phyloP scores from a whole-genome alignment of 2,797 vertebrate genomes.

The Poeciliopsis presidionis region DNA sequence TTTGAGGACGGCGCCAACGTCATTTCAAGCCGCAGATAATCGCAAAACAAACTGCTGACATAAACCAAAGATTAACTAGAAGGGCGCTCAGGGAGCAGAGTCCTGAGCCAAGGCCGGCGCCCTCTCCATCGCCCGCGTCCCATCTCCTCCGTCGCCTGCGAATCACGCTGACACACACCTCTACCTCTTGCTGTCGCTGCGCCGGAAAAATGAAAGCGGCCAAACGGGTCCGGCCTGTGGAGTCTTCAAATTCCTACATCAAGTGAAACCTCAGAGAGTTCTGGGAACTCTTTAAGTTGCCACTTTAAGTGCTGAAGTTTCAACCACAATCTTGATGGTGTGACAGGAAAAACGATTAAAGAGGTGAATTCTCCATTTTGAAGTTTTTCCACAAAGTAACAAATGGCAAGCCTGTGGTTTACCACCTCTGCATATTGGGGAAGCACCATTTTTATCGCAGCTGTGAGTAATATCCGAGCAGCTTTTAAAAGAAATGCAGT shows the following conservation, averaged over 20 bases:
- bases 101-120: background rate
- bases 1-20: background rate
- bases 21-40: background rate
- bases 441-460: slow-evolving; percentile 16
- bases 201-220: background rate
- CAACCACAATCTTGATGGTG: background rate
- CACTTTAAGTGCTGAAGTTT: background rate
- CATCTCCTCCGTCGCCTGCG: too few relatives aligned
- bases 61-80: background rate
- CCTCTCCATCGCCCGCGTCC: too few relatives aligned
- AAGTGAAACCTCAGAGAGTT: background rate
- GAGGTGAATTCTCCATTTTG: background rate
- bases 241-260: background rate
- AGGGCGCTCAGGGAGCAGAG: background rate
- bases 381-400: slow-evolving; percentile 14
- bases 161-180: background rate
- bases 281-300: background rate
- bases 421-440: background rate
- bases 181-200: background rate
- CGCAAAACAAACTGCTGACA: background rate
- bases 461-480: slow-evolving; percentile 18
- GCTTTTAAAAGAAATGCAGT: background rate
- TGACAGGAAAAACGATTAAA: background rate
- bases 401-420: background rate
- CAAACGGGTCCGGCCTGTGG: slow-evolving; percentile 6